Conservation (phyloP, 1,140 invertebrate species). For the Callitettix versicolor region DNA sequence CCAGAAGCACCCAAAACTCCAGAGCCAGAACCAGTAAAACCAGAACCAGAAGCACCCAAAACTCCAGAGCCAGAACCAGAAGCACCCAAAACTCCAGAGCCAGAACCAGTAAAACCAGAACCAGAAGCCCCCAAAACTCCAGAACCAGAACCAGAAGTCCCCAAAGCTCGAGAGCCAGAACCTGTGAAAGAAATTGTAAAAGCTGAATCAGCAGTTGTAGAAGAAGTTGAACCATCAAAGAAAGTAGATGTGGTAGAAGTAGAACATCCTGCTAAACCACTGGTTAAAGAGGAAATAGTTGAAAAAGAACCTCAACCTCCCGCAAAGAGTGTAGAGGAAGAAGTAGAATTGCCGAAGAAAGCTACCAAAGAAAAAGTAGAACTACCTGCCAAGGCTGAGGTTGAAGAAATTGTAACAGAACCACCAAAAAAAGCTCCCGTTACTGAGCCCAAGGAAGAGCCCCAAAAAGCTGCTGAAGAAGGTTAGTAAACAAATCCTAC, state of each 20-base stretch:
- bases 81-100: background rate
- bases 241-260: constrained; percentile 7
- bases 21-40: background rate
- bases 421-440: background rate
- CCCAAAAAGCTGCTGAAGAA: background rate
- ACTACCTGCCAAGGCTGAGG: constrained; percentile 27
- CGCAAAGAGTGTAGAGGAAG: background rate
- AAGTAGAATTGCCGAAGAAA: constrained; percentile 20
- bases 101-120: background rate
- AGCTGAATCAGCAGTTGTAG: constrained; percentile 30
- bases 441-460: background rate
- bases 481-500: background rate
- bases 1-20: background rate
- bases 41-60: constrained; percentile 31
- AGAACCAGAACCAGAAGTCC: background rate
- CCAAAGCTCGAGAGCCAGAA: constrained; percentile 1
- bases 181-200: constrained; percentile 11
- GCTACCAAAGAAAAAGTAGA: constrained; percentile 28
- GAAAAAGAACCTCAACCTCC: background rate
- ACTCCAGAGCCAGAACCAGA: background rate
- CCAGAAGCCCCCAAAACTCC: background rate
- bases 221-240: background rate
- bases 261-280: background rate
- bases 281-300: background rate
- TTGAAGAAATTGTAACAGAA: constrained; percentile 24